Conservation (phyloP, 64 coral and sea anemone species). For the Montipora efflorescens region DNA sequence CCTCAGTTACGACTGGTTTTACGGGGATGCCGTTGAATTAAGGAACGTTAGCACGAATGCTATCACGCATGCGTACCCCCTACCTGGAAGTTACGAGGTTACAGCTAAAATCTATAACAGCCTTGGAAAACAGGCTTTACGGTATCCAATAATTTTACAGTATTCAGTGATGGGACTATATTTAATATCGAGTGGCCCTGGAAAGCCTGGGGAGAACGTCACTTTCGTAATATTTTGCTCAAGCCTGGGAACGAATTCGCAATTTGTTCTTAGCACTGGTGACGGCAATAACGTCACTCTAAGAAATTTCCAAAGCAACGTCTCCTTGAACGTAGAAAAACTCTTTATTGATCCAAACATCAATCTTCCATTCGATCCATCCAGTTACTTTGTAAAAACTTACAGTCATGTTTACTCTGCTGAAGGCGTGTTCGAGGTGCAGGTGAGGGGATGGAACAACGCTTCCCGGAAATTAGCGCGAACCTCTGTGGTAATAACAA, state of each 20-base stretch:
- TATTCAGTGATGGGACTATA: conserved; percentile 72
- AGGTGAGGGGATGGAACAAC: conserved; percentile 72
- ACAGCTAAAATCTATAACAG: conserved; percentile 48
- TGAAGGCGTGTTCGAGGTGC: conserved; percentile 21
- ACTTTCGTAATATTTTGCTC: conserved; percentile 83
- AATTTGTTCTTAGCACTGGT: conserved; percentile 67
- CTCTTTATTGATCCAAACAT: conserved; percentile 25
- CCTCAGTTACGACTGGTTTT: conserved; percentile 67
- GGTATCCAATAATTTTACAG: not conserved
- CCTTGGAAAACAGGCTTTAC: not conserved
- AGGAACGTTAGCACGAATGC: not conserved
- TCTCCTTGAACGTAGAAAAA: not conserved
- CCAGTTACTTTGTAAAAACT: conserved; percentile 26
- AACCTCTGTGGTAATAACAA: conserved; percentile 62
- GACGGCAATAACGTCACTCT: conserved; percentile 36
- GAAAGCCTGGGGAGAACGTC: conserved; percentile 43
- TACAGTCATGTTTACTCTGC: conserved; percentile 51
- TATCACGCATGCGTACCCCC: conserved; percentile 61
- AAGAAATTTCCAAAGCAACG: not conserved
- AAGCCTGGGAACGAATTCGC: conserved; percentile 65
- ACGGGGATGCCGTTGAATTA: conserved; percentile 27
- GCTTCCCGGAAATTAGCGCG: conserved; percentile 46
- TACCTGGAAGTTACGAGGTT: conserved; percentile 65
- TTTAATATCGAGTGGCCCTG: conserved; percentile 46
- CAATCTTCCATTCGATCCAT: conserved; percentile 57